Conservation (phyloP, 2,797 vertebrate genomes). For the Morelia viridis region DNA sequence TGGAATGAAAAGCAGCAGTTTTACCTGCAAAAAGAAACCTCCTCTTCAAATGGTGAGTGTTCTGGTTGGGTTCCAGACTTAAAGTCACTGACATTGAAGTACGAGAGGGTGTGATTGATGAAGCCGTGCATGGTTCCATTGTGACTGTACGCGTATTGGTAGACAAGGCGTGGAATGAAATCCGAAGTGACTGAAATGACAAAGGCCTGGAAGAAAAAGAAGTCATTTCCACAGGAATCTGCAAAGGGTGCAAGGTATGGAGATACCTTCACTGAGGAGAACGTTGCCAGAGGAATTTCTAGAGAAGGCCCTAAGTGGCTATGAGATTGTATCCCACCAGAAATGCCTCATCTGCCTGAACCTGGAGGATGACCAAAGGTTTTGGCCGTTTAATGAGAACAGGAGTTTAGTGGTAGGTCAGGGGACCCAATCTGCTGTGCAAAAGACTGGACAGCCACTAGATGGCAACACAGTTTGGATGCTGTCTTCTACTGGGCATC, state of each 20-base stretch:
- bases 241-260: rapidly evolving
- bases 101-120: constrained; percentile 94
- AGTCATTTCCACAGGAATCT: not conserved
- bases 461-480: not conserved
- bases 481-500: not conserved
- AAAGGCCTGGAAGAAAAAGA: constrained; percentile 82
- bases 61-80: constrained; percentile 84
- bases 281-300: not conserved
- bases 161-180: constrained; percentile 96
- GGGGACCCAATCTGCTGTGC: not conserved
- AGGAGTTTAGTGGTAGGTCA: not conserved
- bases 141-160: constrained; percentile 92
- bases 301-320: not conserved
- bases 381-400: not conserved
- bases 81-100: constrained; percentile 94
- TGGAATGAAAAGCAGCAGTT: not conserved
- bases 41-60: constrained; percentile 75
- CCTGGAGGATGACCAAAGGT: not conserved
- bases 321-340: not conserved
- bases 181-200: constrained; percentile 97
- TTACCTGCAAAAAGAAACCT: constrained; percentile 90
- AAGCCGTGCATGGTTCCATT: constrained; percentile 95
- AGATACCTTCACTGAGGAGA: not conserved
- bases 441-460: not conserved
- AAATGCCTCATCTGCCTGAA: not conserved